phyloP scores from a whole-genome alignment of 2,113 vertebrate species.

The Camelus dromedarius region DNA sequence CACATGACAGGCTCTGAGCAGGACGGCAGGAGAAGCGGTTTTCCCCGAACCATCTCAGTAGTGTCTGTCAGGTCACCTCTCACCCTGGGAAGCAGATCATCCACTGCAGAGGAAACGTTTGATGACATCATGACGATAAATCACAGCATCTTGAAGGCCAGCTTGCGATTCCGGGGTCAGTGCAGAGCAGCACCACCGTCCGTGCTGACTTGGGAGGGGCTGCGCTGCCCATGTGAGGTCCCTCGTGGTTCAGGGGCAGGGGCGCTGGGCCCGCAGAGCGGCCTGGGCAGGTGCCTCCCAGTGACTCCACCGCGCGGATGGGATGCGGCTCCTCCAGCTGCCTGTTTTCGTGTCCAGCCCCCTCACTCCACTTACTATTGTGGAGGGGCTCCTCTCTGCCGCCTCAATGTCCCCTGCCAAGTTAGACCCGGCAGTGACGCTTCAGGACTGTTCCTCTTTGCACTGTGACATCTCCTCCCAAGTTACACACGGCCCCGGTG shows the following conservation, averaged over 20 bases:
- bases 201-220: background rate
- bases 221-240: background rate
- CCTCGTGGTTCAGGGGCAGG: background rate
- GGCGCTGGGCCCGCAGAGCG: background rate
- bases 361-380: background rate
- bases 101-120: conserved; percentile 6
- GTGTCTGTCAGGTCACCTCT: background rate
- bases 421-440: background rate
- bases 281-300: background rate
- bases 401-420: background rate
- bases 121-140: background rate
- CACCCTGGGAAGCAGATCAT: background rate
- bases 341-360: background rate
- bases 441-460: background rate
- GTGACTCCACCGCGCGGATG: background rate
- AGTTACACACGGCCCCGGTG: background rate
- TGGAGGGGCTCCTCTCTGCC: background rate
- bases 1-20: background rate
- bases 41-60: background rate
- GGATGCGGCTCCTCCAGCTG: background rate
- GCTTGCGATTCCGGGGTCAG: background rate
- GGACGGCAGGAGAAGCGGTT: background rate
- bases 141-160: background rate
- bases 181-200: background rate
- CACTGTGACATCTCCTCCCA: background rate